Evolutionary conservation across 2,113 vertebrate species (phyloP), one percentile per base, ranked within the genome.

Genomic region (Acrocephalus arundinaceus): DNA sequence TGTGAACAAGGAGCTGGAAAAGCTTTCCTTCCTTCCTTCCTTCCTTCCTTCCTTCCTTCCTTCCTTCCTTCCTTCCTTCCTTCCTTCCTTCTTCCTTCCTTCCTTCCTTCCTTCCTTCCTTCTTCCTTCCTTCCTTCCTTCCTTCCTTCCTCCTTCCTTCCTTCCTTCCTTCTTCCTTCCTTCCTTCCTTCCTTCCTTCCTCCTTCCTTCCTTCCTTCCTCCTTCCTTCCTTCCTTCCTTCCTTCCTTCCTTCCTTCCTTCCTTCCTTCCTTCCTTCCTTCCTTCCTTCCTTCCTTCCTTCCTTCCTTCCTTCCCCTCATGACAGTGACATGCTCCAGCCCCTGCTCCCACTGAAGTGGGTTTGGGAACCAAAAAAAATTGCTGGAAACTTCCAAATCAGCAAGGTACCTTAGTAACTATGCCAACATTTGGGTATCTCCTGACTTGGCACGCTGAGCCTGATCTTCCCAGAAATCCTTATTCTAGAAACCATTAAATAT

Each of bases 401-500:
- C 65, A 22, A 86, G 82, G 79, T 77, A 66, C 45, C 45, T 11
- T 11, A 21, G 43, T 67, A 70, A 58, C 45, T 77, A 1, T 9
- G 39, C 76, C 79, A 94, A 55, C 73, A 76, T 37, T 37, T 43
- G 31, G 17, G 13, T 78, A 52, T 65, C 87, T 93, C 84, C 55
- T 85, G 57, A 67, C 70, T 75, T 77, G 58, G 45, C 89, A 72
- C 46, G n/a, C 70, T 25, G n/a, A 85, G 66, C 58, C 67, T 55
- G 41, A 89, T 96, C 73, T 87, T 79, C 79, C 75, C 84, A 94
- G 84, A 78, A 95, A 89, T 72, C 65, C 41, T 68, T 89, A 25
- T 85, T 89, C 89, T 45, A 79, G 87, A 89, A 95, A 67, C 58
- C 19, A 85, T 81, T 95, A 87, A 25, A 57, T 84, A 93, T 97